phyloP scores from a whole-genome alignment of 2,888 invertebrate genomes.

The Deilephila elpenor region DNA sequence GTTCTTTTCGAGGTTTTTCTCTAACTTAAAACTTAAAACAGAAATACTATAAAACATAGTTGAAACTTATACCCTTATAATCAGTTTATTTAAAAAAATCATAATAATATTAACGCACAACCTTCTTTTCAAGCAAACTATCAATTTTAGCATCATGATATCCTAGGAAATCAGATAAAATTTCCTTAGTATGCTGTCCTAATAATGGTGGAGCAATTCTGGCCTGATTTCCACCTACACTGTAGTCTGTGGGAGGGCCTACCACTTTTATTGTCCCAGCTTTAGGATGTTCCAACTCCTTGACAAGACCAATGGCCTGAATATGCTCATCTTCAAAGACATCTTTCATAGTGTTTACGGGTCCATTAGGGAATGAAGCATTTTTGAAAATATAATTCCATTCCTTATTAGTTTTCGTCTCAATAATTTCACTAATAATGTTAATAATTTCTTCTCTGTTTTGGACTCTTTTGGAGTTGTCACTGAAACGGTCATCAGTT shows the following conservation, averaged over 20 bases:
- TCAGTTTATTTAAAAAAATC: not conserved
- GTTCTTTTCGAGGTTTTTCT: no score
- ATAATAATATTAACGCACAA: slow-evolving; percentile 54
- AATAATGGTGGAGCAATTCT: slow-evolving; percentile 91
- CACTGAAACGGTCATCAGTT: slow-evolving; percentile 86
- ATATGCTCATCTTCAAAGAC: slow-evolving; percentile 96
- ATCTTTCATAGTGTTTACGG: slow-evolving; percentile 93
- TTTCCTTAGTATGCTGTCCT: slow-evolving; percentile 94
- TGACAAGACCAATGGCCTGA: slow-evolving; percentile 88
- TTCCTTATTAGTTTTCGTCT: slow-evolving; percentile 87
- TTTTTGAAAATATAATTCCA: slow-evolving; percentile 90
- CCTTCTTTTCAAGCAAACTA: slow-evolving; percentile 77
- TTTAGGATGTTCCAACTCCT: slow-evolving; percentile 88
- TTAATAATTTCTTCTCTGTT: slow-evolving; percentile 89
- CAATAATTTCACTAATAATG: slow-evolving; percentile 84
- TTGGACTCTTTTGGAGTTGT: slow-evolving; percentile 90
- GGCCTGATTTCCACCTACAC: slow-evolving; percentile 88
- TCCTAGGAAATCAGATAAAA: slow-evolving; percentile 88
- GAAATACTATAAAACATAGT: not conserved
- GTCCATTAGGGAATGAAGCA: slow-evolving; percentile 93
- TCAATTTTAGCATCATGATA: slow-evolving; percentile 86
- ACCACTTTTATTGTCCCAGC: slow-evolving; percentile 90
- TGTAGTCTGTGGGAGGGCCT: slow-evolving; percentile 94
- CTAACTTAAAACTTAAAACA: no score
- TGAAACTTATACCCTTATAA: not conserved